Evolutionary conservation across 2,797 vertebrate genomes (phyloP).

Genomic region (Nannoperca australis): DNA sequence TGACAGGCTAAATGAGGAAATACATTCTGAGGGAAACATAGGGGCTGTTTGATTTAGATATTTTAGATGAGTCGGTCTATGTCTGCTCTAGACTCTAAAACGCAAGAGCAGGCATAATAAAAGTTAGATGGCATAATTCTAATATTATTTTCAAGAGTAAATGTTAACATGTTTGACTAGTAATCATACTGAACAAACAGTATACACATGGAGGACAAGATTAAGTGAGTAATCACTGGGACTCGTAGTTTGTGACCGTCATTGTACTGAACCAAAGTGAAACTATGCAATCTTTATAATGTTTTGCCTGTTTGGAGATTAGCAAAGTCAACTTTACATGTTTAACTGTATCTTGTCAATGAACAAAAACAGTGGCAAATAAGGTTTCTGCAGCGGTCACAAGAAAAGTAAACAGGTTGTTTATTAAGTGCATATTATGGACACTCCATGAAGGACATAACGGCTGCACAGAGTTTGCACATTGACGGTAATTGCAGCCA

Average conservation of each 20-base stretch:
- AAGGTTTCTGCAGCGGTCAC: neutral
- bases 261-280: neutral
- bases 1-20: conserved; percentile 2
- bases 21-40: neutral
- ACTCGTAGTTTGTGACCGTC: neutral
- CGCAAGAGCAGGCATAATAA: too few species aligned
- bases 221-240: neutral
- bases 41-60: neutral
- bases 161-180: neutral
- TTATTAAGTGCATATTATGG: neutral
- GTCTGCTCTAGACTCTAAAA: neutral
- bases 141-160: neutral
- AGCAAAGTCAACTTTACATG: neutral
- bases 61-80: neutral
- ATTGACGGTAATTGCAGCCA: neutral
- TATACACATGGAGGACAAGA: neutral
- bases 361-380: neutral
- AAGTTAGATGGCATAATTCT: too few species aligned
- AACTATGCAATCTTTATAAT: neutral
- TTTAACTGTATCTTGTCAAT: neutral
- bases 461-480: neutral
- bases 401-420: neutral
- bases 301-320: neutral
- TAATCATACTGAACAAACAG: neutral
- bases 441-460: neutral